Evolutionary conservation across 2,113 vertebrate genomes (phyloP), one percentile per base, ranked within the genome.

Genomic region (Alligator sinensis): DNA sequence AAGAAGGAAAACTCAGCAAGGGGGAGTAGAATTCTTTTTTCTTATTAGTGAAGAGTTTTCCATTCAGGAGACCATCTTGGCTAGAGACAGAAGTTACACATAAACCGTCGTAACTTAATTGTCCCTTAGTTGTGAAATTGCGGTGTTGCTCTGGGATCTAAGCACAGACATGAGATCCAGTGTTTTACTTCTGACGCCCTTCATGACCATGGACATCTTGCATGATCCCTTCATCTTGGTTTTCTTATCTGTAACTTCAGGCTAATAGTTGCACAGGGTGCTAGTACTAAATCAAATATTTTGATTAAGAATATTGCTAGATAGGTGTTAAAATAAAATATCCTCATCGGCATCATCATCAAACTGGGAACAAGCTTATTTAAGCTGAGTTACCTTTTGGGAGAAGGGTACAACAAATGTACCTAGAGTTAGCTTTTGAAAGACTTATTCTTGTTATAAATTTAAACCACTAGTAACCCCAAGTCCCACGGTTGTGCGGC

Each of bases 211-310:
- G 8, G 81, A 24, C 11, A 86, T 84, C 95, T 95, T 96, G 90
- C 90, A 87, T 96, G 94, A 95, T 94, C 95, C 77, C 94, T 95
- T 94, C 86, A 82, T 87, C 72, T 95, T 93, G 87, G 82, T 95
- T 96, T 92, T 62, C 15, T 95, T 79, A 47, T 30, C 62, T 95
- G 82, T 19, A 68, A 92, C 93, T 82, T 92, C 94, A 92, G 14
- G 76, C 82, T 93, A 89, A 78, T 89, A 90, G 68, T 79, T 93
- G 59, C 78, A 86, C 76, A 86, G 64, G 21, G 47, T 94, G n/a
- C 80, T 80, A 5, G 5, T 72, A 58, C 86, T 77, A 61, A 84
- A 66, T 82, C 57, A 27, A 84, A 82, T 91, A 92, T 64, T 94
- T 90, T 64, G 90, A 91, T 95, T 96, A 95, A 92, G 96, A 84